Conservation (phyloP, 2,113 vertebrate species). For the Osmerus mordax region DNA sequence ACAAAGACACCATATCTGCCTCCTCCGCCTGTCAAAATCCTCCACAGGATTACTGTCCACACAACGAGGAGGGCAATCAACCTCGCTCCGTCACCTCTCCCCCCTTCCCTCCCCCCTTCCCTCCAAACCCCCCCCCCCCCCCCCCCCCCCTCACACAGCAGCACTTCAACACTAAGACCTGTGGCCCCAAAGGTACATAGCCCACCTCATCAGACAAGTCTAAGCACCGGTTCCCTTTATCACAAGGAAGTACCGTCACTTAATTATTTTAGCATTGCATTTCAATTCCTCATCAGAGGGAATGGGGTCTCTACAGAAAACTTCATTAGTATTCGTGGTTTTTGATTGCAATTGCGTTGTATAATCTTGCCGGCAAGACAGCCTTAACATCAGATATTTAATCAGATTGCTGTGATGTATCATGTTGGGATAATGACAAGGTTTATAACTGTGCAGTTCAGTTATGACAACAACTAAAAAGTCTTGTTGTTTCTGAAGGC, state of each 20-base stretch:
- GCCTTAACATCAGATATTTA: background rate
- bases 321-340: background rate
- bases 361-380: background rate
- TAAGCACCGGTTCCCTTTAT: too few relatives aligned
- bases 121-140: background rate
- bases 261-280: background rate
- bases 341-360: background rate
- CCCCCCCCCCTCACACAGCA: background rate
- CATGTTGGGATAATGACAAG: too few relatives aligned
- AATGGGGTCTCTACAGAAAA: background rate
- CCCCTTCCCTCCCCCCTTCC: too few relatives aligned
- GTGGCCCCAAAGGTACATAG: too few relatives aligned
- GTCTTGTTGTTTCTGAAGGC: too few relatives aligned
- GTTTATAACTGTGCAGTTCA: too few relatives aligned
- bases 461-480: too few relatives aligned
- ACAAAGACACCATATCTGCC: slow-evolving; percentile 7
- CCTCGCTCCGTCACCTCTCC: background rate
- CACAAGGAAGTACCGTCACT: background rate
- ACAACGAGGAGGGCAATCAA: slow-evolving; percentile 35
- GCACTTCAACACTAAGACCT: background rate
- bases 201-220: too few relatives aligned
- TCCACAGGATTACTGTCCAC: slow-evolving; percentile 25
- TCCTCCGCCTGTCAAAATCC: slow-evolving; percentile 17
- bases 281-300: background rate
- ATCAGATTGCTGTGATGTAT: too few relatives aligned